Conservation (phyloP, 2,888 invertebrate species). For the Cheilosia scutellata region DNA sequence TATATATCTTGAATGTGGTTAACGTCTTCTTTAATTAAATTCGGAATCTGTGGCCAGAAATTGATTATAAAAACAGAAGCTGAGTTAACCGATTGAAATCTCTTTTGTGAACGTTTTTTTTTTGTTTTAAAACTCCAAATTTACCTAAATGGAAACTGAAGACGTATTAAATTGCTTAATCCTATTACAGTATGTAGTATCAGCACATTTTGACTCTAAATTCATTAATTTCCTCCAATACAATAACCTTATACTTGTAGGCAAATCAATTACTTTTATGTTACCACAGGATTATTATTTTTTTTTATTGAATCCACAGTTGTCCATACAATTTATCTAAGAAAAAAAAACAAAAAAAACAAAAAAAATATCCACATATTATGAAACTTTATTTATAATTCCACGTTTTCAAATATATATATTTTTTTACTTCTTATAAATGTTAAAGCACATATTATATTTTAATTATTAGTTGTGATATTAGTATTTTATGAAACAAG, state of each 20-base stretch:
- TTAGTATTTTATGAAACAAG: slow-evolving; percentile 50
- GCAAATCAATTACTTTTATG: slow-evolving; percentile 5
- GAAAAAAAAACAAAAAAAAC: slow-evolving; percentile 62
- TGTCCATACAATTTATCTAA: slow-evolving; percentile 64
- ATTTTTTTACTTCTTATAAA: slow-evolving; percentile 63
- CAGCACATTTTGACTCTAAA: background rate
- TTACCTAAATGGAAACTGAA: too few relatives aligned
- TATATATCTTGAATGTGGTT: too few relatives aligned
- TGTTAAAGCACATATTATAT: slow-evolving; percentile 66
- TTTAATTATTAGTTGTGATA: slow-evolving; percentile 59
- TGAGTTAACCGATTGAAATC: too few relatives aligned
- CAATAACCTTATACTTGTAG: background rate
- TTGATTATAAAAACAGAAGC: too few relatives aligned
- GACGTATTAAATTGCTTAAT: too few relatives aligned
- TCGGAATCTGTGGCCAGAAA: too few relatives aligned
- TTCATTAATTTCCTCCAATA: background rate
- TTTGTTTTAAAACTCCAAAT: too few relatives aligned
- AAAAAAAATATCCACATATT: slow-evolving; percentile 70
- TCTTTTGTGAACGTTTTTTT: too few relatives aligned
- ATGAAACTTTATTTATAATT: slow-evolving; percentile 72
- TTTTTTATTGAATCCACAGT: slow-evolving; percentile 48
- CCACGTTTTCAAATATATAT: slow-evolving; percentile 66
- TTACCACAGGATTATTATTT: slow-evolving; percentile 34
- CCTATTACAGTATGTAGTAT: too few relatives aligned
- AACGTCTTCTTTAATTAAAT: too few relatives aligned